Conservation (phyloP, 35 echinoderm and acorn worm species). For the Ptychodera flava region DNA sequence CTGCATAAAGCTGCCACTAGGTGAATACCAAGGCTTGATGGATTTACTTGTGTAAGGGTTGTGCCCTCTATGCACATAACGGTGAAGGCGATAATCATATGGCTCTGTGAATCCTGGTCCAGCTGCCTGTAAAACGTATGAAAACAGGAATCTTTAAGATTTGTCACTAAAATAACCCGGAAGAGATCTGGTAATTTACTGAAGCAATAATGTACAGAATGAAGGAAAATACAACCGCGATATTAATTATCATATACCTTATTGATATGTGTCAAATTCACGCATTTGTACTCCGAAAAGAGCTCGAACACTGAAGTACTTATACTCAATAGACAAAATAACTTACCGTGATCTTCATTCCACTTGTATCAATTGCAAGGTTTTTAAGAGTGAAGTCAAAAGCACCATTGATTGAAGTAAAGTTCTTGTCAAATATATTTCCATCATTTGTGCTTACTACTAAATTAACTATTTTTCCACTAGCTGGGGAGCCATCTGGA, state of each 20-base stretch:
- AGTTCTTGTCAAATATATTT: neutral
- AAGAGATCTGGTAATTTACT: too few relatives aligned
- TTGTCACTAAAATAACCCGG: too few relatives aligned
- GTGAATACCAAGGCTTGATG: constrained; percentile 38
- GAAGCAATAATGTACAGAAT: too few relatives aligned
- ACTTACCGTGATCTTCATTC: neutral
- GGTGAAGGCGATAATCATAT: neutral
- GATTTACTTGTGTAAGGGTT: constrained; percentile 10
- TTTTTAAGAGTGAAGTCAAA: neutral
- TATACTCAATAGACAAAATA: too few relatives aligned
- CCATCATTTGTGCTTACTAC: neutral
- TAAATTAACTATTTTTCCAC: neutral
- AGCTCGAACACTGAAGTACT: too few relatives aligned
- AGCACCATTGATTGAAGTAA: neutral
- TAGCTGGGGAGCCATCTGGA: constrained; percentile 46
- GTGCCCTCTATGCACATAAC: neutral
- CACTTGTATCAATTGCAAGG: neutral
- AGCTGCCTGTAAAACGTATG: constrained; percentile 15
- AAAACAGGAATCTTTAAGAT: too few relatives aligned
- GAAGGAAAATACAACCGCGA: too few relatives aligned
- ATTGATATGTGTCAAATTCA: too few relatives aligned
- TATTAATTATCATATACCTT: too few relatives aligned
- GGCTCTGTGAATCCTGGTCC: constrained; percentile 5
- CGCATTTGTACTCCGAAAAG: too few relatives aligned
- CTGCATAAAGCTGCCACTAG: constrained; percentile 74